Percentiles rank a stretch among this genome's conserved stretches.
phyloP scores from a whole-genome alignment of 2,797 vertebrate genomes.

The Lophotriccus pileatus region DNA sequence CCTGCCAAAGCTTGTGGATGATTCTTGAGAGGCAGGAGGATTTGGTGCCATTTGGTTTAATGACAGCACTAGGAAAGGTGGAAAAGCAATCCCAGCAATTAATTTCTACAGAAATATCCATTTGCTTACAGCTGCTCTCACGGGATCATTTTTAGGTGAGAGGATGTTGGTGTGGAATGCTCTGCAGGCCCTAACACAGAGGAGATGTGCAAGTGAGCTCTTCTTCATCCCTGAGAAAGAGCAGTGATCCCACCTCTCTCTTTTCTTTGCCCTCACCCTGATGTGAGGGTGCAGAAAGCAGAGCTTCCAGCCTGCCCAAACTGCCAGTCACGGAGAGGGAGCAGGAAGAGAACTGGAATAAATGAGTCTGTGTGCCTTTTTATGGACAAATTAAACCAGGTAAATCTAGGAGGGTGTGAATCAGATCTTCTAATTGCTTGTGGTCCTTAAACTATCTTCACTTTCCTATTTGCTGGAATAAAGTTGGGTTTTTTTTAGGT shows the following conservation, averaged over 20 bases:
- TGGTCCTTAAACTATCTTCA: neutral
- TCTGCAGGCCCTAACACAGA: neutral
- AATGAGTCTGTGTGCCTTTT: neutral
- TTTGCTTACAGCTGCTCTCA: neutral
- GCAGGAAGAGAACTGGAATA: neutral
- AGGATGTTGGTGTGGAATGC: neutral
- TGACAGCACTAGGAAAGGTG: neutral
- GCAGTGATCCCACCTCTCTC: fast-evolving
- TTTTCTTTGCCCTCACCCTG: neutral
- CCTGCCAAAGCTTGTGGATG: neutral
- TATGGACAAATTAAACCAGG: neutral
- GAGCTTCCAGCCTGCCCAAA: neutral
- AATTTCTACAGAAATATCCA: neutral
- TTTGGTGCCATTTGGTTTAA: neutral
- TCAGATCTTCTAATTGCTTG: neutral
- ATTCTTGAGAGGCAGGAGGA: neutral
- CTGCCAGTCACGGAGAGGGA: neutral
- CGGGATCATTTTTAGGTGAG: neutral
- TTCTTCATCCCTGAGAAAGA: neutral
- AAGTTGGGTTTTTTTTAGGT: neutral
- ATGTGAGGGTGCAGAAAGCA: neutral
- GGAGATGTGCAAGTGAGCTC: fast-evolving
- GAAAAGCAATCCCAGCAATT: neutral
- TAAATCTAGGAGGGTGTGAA: neutral
- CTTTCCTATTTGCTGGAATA: neutral